Percentiles rank a stretch among this genome's conserved stretches.
phyloP scores from a whole-genome alignment of 2,888 invertebrate species.

The Gymnosoma rotundatum region DNA sequence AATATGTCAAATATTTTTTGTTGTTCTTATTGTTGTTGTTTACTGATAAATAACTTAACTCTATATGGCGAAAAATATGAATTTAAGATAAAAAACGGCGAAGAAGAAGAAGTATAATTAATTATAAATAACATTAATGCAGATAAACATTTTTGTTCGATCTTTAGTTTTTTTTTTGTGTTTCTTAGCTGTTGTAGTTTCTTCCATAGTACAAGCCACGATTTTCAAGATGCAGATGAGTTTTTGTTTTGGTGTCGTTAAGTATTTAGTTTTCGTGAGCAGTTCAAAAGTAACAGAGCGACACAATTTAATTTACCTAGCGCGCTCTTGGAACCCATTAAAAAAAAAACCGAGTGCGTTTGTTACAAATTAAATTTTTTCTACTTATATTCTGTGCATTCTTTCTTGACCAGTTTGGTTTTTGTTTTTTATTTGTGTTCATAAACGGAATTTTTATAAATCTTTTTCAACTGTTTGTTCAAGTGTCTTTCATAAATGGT shows the following conservation, averaged over 20 bases:
- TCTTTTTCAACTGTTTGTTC: neutral
- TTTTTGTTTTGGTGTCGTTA: neutral
- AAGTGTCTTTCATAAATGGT: neutral
- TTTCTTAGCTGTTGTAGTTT: neutral
- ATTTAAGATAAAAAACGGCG: neutral
- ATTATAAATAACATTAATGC: neutral
- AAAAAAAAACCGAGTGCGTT: neutral
- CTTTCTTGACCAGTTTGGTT: constrained; percentile 3
- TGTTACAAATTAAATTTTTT: neutral
- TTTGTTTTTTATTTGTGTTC: neutral
- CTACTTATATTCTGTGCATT: constrained; percentile 9
- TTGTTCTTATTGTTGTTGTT: too few species aligned
- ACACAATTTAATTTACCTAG: constrained; percentile 19
- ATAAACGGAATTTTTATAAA: constrained; percentile 28
- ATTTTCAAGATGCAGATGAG: neutral
- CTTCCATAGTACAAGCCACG: neutral
- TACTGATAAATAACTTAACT: constrained; percentile 24
- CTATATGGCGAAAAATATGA: neutral
- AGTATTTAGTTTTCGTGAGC: constrained; percentile 47
- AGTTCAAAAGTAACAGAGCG: constrained; percentile 29
- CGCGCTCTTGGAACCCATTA: neutral
- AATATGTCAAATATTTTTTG: too few species aligned
- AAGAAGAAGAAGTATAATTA: neutral
- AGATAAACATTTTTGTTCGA: constrained; percentile 22
- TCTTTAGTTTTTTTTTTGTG: neutral